A percentile compares a stretch with the other conserved stretches of the same genome.
Conservation (phyloP, 1,140 invertebrate species). For the Zaprionus davidi region DNA sequence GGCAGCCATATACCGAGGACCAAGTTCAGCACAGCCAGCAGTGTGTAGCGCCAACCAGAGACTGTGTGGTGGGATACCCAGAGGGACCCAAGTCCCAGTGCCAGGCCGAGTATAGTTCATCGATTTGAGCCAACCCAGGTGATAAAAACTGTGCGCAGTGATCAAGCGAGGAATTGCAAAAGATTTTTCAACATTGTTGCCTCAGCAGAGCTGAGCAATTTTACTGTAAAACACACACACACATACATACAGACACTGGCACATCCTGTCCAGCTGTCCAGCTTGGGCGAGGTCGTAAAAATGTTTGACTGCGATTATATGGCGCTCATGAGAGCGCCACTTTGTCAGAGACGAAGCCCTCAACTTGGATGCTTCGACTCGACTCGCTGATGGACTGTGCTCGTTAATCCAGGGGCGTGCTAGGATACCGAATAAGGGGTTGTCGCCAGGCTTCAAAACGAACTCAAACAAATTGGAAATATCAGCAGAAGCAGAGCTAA, state of each 20-base stretch:
- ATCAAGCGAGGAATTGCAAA: conserved; percentile 57
- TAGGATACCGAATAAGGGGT: conserved; percentile 1
- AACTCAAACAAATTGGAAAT: conserved; percentile 31
- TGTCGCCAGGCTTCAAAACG: conserved; percentile 11
- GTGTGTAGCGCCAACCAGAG: neutral
- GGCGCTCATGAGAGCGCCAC: conserved; percentile 78
- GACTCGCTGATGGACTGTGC: conserved; percentile 31
- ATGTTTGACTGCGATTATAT: conserved; percentile 81
- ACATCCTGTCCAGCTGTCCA: conserved; percentile 53
- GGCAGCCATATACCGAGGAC: conserved; percentile 3
- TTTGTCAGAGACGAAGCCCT: conserved; percentile 49
- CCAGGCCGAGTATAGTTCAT: conserved; percentile 68
- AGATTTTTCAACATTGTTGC: conserved; percentile 72
- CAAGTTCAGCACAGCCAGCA: conserved; percentile 1
- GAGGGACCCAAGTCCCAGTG: neutral
- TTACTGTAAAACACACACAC: conserved; percentile 47
- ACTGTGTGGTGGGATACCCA: neutral
- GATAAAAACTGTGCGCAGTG: conserved; percentile 75
- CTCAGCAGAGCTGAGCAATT: conserved; percentile 36
- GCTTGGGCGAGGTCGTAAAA: conserved; percentile 65
- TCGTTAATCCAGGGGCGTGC: conserved; percentile 35
- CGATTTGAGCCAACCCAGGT: conserved; percentile 73
- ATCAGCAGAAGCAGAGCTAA: conserved; percentile 13
- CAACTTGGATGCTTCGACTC: neutral
- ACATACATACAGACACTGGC: conserved; percentile 4